Evolutionary conservation across 2,797 vertebrate genomes (phyloP).

Genomic region (Danio jaintianensis): DNA sequence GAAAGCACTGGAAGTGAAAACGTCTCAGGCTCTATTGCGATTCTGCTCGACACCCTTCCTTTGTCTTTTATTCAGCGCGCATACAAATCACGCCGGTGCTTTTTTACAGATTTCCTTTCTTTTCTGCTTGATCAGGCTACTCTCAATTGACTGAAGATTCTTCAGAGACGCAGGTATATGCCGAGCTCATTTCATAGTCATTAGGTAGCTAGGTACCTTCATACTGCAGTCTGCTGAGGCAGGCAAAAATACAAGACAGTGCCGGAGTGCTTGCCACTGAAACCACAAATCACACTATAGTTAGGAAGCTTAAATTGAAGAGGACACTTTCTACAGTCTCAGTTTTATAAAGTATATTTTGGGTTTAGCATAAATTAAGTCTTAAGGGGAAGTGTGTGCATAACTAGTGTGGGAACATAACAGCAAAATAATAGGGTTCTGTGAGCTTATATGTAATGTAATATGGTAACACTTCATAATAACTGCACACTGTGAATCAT

Average conservation of each 20-base stretch:
- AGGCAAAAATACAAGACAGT: conserved; percentile 35
- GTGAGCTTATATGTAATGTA: too few relatives aligned
- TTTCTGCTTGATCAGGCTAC: conserved; percentile 25
- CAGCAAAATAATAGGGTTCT: too few relatives aligned
- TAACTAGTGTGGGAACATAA: too few relatives aligned
- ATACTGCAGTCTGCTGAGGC: conserved; percentile 46
- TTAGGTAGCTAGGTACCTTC: conserved; percentile 51
- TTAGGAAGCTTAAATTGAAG: conserved; percentile 1
- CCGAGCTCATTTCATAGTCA: conserved; percentile 55
- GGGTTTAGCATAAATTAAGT: neutral
- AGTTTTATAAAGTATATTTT: neutral
- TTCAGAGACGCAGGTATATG: conserved; percentile 39
- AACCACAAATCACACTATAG: conserved; percentile 36
- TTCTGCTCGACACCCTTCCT: neutral
- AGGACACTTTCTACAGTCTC: neutral
- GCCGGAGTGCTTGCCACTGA: conserved; percentile 33
- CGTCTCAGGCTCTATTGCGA: neutral
- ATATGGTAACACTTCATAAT: too few relatives aligned
- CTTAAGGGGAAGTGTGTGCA: neutral
- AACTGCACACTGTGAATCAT: too few relatives aligned
- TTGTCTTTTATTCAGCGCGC: neutral
- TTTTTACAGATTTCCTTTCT: neutral
- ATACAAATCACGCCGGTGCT: conserved; percentile 20
- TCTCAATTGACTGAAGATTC: conserved; percentile 24
- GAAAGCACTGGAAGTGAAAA: neutral